Conservation (phyloP, 2,797 vertebrate genomes). For the Anguilla anguilla region DNA sequence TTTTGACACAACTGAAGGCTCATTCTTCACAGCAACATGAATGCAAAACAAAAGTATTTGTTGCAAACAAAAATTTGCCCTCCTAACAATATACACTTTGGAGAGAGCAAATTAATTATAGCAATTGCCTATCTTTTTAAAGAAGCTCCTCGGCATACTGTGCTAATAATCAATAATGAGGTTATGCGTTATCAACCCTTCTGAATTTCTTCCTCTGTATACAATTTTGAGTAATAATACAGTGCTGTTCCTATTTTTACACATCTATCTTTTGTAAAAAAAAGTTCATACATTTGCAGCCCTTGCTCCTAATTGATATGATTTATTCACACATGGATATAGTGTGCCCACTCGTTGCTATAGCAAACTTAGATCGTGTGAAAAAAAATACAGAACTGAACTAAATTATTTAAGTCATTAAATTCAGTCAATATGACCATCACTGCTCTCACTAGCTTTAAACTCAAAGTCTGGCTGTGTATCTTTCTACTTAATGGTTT, state of each 20-base stretch:
- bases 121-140: too few species aligned
- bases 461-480: not conserved
- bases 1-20: not conserved
- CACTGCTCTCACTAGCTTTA: constrained; percentile 8
- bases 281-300: not conserved
- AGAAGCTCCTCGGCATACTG: not conserved
- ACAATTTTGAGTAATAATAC: not conserved
- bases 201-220: not conserved
- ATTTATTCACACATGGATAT: not conserved
- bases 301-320: not conserved
- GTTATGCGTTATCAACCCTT: not conserved
- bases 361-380: not conserved
- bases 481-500: not conserved
- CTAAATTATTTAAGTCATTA: not conserved
- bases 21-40: not conserved
- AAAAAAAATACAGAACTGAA: not conserved
- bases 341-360: not conserved
- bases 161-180: not conserved
- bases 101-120: too few species aligned
- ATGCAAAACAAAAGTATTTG: not conserved
- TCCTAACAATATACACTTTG: too few species aligned
- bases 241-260: not conserved
- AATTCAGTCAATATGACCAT: not conserved
- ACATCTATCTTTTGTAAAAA: not conserved
- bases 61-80: not conserved